Base-by-base conservation (phyloP, 2,797 vertebrate genomes). In the Selene dorsalis region DNA sequence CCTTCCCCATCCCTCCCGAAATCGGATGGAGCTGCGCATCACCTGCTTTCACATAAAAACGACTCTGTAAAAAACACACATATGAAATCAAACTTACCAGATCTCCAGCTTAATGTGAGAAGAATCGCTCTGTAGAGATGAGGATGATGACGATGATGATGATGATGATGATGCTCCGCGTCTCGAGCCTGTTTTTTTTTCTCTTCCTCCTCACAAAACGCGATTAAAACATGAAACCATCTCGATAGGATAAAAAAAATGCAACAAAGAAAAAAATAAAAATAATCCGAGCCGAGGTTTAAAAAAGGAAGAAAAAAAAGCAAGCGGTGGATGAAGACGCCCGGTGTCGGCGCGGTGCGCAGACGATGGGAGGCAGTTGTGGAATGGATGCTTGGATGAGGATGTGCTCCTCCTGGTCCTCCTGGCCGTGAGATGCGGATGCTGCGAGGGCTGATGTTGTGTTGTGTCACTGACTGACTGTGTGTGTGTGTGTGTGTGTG, bases 391-490 rank as follows among this genome's bases (percentile, higher is more conserved):
- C 92, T 92, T 16, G 53, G 89, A 86, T 93, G 93, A 86, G 80
- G 92, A 91, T 92, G 92, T 88, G 93, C 92, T 94, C 80, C 92
- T 94, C 80, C 91, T 92, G 94, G 91, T 94, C 89, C 91, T 93
- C 88, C 82, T 60, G 76, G 77, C 87, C 82, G 82, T 64, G 84
- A 89, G 93, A 93, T 90, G 91, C 90, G 91, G 91, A 93, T 92
- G 90, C 92, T 92, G 91, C 77, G 83, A 80, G 85, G 75, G 88
- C 88, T 90, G 90, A 73, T 89, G 89, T 80, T 89, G 82, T 82
- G 89, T 82, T 85, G 88, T 87, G 89, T 65, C 78, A 76, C 75
- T 81, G 82, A n/a, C 79, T 73, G 32, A 35, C 32, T 35, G 6
- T 35, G 32, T 35, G 7, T 35, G 30, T 30, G 30, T 30, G 74